phyloP scores from a whole-genome alignment of 2,888 invertebrate species.

The Mesodorylaimus sp. region DNA sequence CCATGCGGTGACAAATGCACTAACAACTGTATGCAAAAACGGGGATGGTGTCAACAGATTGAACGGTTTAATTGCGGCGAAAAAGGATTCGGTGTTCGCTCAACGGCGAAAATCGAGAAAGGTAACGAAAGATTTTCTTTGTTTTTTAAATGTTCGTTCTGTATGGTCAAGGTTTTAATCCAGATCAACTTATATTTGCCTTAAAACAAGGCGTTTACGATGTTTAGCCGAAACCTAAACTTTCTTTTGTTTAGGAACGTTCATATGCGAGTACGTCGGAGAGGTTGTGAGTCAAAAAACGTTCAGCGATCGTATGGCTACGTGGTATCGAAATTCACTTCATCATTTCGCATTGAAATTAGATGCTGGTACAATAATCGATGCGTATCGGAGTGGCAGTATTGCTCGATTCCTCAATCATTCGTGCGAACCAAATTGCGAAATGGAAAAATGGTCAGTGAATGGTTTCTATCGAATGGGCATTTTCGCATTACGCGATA shows the following conservation, averaged over 20 bases:
- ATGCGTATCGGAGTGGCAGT: constrained; percentile 79
- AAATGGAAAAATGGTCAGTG: constrained; percentile 97
- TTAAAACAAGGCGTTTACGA: too few species aligned
- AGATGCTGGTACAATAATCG: constrained; percentile 85
- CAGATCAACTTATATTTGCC: too few species aligned
- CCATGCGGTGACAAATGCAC: constrained; percentile 65
- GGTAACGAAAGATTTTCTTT: too few species aligned
- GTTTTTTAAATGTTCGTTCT: too few species aligned
- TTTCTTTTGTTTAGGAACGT: constrained; percentile 48
- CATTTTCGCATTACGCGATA: constrained; percentile 69
- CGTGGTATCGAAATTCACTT: constrained; percentile 62
- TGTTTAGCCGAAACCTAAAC: constrained; percentile 1
- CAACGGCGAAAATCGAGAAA: constrained; percentile 48
- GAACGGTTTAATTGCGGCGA: constrained; percentile 82
- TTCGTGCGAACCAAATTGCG: constrained; percentile 92
- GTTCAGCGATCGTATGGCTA: constrained; percentile 71
- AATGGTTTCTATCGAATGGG: constrained; percentile 89
- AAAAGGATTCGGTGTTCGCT: constrained; percentile 72
- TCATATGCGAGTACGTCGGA: constrained; percentile 87
- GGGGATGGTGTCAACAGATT: constrained; percentile 68
- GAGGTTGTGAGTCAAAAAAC: constrained; percentile 88
- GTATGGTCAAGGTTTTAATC: too few species aligned
- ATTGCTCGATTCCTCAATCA: constrained; percentile 72
- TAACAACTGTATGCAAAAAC: constrained; percentile 78
- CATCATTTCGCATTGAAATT: constrained; percentile 91